Conservation (phyloP, 2,888 invertebrate genomes). For the Helobdella robusta region DNA sequence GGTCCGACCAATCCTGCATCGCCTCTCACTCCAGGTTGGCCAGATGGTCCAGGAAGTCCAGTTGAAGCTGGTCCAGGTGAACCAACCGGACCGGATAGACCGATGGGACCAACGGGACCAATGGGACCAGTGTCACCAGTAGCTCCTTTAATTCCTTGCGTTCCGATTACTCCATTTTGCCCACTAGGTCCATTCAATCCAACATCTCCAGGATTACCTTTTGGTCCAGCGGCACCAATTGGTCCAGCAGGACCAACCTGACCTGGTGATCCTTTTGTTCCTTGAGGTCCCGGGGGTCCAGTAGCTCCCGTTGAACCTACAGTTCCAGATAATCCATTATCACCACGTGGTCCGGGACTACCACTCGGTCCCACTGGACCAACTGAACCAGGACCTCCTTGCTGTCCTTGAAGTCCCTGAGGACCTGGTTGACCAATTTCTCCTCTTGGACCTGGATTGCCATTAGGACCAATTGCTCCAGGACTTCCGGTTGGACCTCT, state of each 20-base stretch:
- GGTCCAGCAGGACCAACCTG: conserved; percentile 18
- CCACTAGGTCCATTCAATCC: conserved; percentile 25
- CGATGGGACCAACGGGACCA: conserved; percentile 20
- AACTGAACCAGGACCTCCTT: conserved; percentile 29
- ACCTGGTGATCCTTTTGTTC: conserved; percentile 20
- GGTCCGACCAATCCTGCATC: conserved; percentile 16
- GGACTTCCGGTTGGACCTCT: conserved; percentile 29
- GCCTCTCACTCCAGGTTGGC: conserved; percentile 21
- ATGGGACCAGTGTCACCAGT: conserved; percentile 8
- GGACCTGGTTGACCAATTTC: conserved; percentile 36
- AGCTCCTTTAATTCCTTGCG: conserved; percentile 24
- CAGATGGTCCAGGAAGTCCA: conserved; percentile 19
- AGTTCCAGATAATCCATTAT: conserved; percentile 17
- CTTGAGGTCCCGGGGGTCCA: conserved; percentile 37
- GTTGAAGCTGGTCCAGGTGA: conserved; percentile 15
- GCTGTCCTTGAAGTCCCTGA: conserved; percentile 32
- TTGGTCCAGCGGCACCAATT: conserved; percentile 4
- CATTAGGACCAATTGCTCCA: conserved; percentile 25
- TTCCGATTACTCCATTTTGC: conserved; percentile 22
- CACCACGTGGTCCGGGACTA: conserved; percentile 14
- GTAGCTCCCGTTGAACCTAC: conserved; percentile 10
- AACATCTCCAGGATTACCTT: neutral
- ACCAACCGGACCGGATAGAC: conserved; percentile 18
- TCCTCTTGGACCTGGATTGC: conserved; percentile 24
- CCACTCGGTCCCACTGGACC: conserved; percentile 28